phyloP scores from a whole-genome alignment of 2,113 vertebrate genomes.

The Phaetusa simplex region DNA sequence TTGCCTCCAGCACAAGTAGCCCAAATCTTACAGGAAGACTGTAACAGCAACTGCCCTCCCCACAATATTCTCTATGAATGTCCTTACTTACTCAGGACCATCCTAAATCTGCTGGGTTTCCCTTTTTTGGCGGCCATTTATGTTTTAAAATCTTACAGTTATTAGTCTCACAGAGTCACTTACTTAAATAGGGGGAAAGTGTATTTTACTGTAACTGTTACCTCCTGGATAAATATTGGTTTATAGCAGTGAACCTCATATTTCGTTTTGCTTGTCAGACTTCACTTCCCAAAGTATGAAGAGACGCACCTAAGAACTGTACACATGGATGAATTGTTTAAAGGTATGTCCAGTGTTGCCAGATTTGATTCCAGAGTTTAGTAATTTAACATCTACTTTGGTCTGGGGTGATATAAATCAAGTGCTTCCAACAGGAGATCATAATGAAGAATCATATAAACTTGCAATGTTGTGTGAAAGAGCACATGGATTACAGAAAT shows the following conservation, averaged over 20 bases:
- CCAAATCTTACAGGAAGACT: neutral
- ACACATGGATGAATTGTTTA: neutral
- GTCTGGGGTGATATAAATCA: neutral
- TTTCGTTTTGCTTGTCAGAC: neutral
- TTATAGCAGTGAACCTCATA: neutral
- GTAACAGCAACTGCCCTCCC: neutral
- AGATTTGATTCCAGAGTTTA: neutral
- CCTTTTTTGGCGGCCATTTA: neutral
- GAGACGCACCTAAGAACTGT: neutral
- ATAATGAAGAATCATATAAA: neutral
- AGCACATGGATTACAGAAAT: neutral
- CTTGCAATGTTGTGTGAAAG: neutral
- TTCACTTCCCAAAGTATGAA: neutral
- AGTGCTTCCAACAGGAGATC: neutral
- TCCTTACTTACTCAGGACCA: neutral
- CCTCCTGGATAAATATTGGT: neutral
- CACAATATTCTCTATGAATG: neutral
- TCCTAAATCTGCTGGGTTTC: neutral
- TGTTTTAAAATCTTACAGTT: neutral
- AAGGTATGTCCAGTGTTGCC: neutral
- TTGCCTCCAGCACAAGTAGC: neutral
- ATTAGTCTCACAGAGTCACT: neutral
- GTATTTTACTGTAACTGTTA: neutral
- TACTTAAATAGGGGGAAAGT: neutral
- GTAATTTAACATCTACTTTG: neutral